Conservation (phyloP, 2,888 invertebrate species). For the Parasteatoda lunata region DNA sequence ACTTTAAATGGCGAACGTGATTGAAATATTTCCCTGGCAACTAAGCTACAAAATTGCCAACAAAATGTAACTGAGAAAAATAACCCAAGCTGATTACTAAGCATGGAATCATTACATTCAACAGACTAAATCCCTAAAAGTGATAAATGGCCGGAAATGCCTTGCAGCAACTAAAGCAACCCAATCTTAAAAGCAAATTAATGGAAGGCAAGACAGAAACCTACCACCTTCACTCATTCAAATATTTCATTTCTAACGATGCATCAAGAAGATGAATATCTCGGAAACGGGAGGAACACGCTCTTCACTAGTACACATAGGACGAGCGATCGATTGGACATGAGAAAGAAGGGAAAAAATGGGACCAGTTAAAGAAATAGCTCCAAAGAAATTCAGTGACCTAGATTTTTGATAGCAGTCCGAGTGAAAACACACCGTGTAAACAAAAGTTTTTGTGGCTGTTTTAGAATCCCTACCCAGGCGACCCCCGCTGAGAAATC, state of each 20-base stretch:
- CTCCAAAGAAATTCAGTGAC: conserved; percentile 63
- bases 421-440: conserved; percentile 63
- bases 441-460: conserved; percentile 65
- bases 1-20: too few species aligned
- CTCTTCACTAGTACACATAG: conserved; percentile 1
- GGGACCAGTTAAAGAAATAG: conserved; percentile 54
- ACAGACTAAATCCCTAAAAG: too few species aligned
- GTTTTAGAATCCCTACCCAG: conserved; percentile 7
- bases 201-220: background rate
- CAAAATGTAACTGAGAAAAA: too few species aligned
- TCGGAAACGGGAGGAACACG: background rate
- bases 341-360: conserved; percentile 32
- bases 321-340: conserved; percentile 30
- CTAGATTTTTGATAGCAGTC: conserved; percentile 62
- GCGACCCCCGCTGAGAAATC: conserved; percentile 12
- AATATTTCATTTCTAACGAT: conserved; percentile 3
- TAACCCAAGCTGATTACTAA: too few species aligned
- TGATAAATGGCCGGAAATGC: too few species aligned
- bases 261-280: conserved; percentile 6
- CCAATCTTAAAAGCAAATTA: background rate
- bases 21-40: too few species aligned
- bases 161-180: too few species aligned
- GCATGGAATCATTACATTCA: too few species aligned
- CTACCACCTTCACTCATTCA: background rate
- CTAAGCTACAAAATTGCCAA: too few species aligned